phyloP scores from a whole-genome alignment of 2,888 invertebrate genomes.

The Cheilosia scutellata region DNA sequence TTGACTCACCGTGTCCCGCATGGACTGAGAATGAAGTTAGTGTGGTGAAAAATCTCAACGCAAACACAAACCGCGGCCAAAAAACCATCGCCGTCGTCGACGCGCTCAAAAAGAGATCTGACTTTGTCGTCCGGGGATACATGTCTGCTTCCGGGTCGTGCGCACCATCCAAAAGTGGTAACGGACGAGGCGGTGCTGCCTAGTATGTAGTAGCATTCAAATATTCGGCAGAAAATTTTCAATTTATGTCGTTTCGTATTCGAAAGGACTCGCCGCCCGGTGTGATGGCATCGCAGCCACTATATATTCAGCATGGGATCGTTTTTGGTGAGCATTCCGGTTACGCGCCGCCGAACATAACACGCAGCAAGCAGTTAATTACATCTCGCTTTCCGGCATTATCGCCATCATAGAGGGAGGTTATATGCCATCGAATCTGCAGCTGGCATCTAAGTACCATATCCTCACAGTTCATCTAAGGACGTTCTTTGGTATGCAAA shows the following conservation, averaged over 20 bases:
- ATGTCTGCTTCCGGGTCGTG: conserved; percentile 41
- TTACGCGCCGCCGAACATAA: conserved; percentile 76
- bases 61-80: conserved; percentile 76
- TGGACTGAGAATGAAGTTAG: conserved; percentile 72
- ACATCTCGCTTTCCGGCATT: conserved; percentile 70
- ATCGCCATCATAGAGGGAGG: conserved; percentile 26
- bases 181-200: not conserved
- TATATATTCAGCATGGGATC: conserved; percentile 51
- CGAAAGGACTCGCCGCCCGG: conserved; percentile 43
- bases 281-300: conserved; percentile 10
- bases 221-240: conserved; percentile 67
- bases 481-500: conserved; percentile 17
- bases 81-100: conserved; percentile 71
- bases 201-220: conserved; percentile 18
- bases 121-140: conserved; percentile 67
- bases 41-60: conserved; percentile 77
- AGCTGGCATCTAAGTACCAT: conserved; percentile 49
- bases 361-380: conserved; percentile 77
- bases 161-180: conserved; percentile 62
- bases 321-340: conserved; percentile 73
- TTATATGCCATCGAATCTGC: conserved; percentile 7
- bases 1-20: not conserved
- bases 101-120: conserved; percentile 47
- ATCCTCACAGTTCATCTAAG: not conserved
- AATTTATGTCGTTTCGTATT: conserved; percentile 70